Percentiles rank a stretch among this genome's conserved stretches.
phyloP scores from a whole-genome alignment of 2,888 invertebrate genomes.

The Lordiphosa andalusiaca region DNA sequence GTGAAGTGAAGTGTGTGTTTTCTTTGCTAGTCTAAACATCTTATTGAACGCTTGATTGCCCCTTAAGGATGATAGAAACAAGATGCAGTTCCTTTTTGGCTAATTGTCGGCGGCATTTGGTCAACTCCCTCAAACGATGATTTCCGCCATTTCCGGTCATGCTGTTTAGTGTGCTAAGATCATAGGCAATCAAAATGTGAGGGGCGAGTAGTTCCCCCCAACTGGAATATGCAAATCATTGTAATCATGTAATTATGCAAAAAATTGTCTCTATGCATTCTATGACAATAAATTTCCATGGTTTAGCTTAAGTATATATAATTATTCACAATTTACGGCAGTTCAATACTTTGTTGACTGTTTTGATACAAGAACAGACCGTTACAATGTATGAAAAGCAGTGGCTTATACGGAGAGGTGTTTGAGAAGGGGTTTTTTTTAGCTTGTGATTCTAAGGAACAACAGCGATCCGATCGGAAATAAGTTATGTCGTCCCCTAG shows the following conservation, averaged over 20 bases:
- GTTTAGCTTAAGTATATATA: background rate
- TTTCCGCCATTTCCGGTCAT: slow-evolving; percentile 54
- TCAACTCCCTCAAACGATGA: slow-evolving; percentile 23
- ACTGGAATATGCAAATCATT: slow-evolving; percentile 9
- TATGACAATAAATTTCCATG: slow-evolving; percentile 1
- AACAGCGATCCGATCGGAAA: too few relatives aligned
- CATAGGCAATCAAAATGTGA: slow-evolving; percentile 18
- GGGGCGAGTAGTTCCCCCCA: background rate
- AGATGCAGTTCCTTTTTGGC: slow-evolving; percentile 22
- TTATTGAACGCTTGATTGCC: slow-evolving; percentile 4
- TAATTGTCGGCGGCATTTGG: slow-evolving; percentile 11
- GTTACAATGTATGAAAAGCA: slow-evolving; percentile 1
- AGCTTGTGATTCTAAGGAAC: too few relatives aligned
- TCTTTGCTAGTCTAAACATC: background rate
- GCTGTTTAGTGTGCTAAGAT: slow-evolving; percentile 41
- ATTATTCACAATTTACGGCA: background rate
- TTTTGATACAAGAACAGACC: background rate
- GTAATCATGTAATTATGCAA: slow-evolving; percentile 5
- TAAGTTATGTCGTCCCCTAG: too few relatives aligned
- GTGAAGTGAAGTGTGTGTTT: background rate
- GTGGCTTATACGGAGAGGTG: background rate
- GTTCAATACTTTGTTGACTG: background rate
- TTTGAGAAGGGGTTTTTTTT: background rate
- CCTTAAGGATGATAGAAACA: background rate
- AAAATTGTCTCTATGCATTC: background rate